These are phyloP conservation scores for Lycaon pictus DNA, from an alignment of 2,113 vertebrate genomes.

Conservation along the genomic window DNA sequence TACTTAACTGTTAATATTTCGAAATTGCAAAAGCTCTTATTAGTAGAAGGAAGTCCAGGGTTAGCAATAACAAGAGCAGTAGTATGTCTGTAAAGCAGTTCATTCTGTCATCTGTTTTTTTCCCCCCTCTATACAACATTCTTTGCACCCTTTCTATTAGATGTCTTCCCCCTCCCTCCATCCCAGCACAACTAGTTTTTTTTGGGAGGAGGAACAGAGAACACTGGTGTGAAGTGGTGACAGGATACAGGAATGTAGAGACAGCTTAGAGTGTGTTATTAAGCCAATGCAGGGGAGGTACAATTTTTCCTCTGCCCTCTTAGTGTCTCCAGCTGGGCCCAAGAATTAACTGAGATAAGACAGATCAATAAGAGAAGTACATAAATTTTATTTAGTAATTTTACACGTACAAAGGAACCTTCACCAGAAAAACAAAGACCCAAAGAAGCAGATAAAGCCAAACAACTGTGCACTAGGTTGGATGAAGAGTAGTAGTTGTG, in stretches of 20 bases:
- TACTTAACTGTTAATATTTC: background rate
- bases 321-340: background rate
- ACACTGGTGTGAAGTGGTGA: background rate
- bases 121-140: background rate
- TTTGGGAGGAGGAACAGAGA: background rate
- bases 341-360: background rate
- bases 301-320: background rate
- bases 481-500: background rate
- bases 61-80: background rate
- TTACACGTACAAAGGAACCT: background rate
- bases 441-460: background rate
- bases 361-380: background rate
- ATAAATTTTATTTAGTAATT: background rate
- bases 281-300: background rate
- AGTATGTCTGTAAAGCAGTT: background rate
- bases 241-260: background rate
- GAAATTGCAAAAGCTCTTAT: background rate
- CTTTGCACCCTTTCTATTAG: background rate
- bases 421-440: background rate
- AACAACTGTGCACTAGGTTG: background rate
- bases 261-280: background rate
- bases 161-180: background rate
- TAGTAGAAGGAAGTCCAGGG: background rate
- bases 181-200: background rate
- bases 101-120: background rate